These are phyloP conservation scores for Heliconius hermathena DNA, from an alignment of 1,140 invertebrate genomes.

Conservation along the genomic window DNA sequence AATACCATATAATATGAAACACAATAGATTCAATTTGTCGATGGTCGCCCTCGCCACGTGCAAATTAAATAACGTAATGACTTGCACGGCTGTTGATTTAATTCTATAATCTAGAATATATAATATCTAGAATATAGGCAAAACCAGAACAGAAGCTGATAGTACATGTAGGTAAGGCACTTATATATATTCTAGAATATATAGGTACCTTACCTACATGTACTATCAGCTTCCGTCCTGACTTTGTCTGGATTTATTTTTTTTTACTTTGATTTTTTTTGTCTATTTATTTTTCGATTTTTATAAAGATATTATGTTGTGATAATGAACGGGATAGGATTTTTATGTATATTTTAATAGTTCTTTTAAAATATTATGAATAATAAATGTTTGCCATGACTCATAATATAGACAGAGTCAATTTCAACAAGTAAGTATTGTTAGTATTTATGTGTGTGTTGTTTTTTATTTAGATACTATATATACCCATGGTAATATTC, in stretches of 20 bases:
- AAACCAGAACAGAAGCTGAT: not conserved
- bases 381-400: no score
- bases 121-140: not conserved
- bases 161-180: not conserved
- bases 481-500: no score
- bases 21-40: constrained; percentile 38
- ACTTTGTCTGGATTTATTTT: not conserved
- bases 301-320: no score
- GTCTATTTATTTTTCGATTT: no score
- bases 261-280: not conserved
- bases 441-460: no score
- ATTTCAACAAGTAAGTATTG: no score
- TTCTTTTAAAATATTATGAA: no score
- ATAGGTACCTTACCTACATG: not conserved
- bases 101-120: not conserved
- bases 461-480: no score
- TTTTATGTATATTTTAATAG: no score
- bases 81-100: not conserved
- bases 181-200: not conserved
- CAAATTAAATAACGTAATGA: constrained; percentile 21
- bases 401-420: no score
- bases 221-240: no score
- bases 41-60: constrained; percentile 31
- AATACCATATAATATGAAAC: constrained; percentile 8
- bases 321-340: no score